phyloP scores from a whole-genome alignment of 2,113 vertebrate species.

The Eurystomus gularis region DNA sequence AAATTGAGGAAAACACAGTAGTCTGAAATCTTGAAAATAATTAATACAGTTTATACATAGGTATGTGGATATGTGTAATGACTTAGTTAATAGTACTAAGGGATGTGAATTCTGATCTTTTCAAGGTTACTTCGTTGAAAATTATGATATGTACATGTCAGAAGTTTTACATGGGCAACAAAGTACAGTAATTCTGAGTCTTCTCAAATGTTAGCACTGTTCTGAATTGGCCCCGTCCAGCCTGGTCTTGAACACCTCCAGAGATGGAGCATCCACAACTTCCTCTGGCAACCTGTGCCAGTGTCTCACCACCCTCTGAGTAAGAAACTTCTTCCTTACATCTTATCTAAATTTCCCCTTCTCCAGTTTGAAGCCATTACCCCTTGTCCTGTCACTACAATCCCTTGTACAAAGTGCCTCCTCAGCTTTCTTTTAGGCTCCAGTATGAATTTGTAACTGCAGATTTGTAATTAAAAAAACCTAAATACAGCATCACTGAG shows the following conservation, averaged over 20 bases:
- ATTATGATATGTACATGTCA: not conserved
- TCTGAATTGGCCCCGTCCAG: not conserved
- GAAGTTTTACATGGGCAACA: not conserved
- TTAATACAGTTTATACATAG: not conserved
- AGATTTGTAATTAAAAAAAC: not conserved
- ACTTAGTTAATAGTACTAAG: not conserved
- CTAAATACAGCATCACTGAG: not conserved
- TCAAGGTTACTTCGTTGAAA: conserved; percentile 22
- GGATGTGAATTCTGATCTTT: not conserved
- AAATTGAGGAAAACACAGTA: not conserved
- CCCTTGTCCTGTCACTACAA: too few relatives aligned
- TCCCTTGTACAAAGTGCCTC: too few relatives aligned
- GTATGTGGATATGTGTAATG: not conserved
- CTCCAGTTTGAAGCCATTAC: too few relatives aligned
- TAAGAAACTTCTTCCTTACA: too few relatives aligned
- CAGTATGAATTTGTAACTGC: not conserved
- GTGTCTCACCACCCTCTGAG: too few relatives aligned
- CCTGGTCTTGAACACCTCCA: too few relatives aligned
- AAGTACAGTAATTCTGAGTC: not conserved
- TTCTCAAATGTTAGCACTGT: not conserved
- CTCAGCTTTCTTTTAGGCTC: not conserved
- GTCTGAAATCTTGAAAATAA: not conserved
- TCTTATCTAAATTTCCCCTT: too few relatives aligned
- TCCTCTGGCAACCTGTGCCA: too few relatives aligned
- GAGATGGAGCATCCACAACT: too few relatives aligned